Evolutionary conservation across 2,113 vertebrate genomes (phyloP).

Genomic region (Chaetodon trifascialis): DNA sequence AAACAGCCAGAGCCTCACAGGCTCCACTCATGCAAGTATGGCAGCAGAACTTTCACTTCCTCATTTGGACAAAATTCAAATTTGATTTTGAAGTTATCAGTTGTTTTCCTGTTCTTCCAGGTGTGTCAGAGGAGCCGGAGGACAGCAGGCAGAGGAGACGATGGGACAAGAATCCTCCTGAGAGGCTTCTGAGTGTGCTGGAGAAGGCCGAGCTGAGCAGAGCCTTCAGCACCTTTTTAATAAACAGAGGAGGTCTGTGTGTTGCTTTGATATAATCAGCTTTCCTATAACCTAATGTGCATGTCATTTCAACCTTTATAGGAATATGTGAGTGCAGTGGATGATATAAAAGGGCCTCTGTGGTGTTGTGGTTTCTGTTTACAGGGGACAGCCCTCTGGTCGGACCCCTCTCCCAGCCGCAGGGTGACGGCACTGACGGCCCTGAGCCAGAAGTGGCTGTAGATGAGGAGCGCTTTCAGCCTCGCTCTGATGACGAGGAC

Average conservation of each 20-base stretch:
- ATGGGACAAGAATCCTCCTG: slow-evolving; percentile 88
- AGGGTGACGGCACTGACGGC: slow-evolving; percentile 87
- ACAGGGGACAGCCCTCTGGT: slow-evolving; percentile 80
- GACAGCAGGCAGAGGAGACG: slow-evolving; percentile 79
- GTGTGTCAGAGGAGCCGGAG: slow-evolving; percentile 75
- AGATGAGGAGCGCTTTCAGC: slow-evolving; percentile 86
- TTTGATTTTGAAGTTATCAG: background rate
- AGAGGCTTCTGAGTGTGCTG: slow-evolving; percentile 87
- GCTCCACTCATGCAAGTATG: slow-evolving; percentile 18
- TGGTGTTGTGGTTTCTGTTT: slow-evolving; percentile 7
- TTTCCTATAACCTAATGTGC: background rate
- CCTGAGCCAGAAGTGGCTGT: slow-evolving; percentile 62
- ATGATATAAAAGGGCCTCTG: background rate
- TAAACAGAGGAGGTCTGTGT: slow-evolving; percentile 86
- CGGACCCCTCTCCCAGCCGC: slow-evolving; percentile 83
- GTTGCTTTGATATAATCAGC: background rate
- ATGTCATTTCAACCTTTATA: background rate
- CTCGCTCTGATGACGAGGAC: slow-evolving; percentile 92
- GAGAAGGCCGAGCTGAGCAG: slow-evolving; percentile 86
- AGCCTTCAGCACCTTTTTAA: slow-evolving; percentile 91
- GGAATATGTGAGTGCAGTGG: background rate
- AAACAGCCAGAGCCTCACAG: slow-evolving; percentile 41
- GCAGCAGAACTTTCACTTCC: background rate
- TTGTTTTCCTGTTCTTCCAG: slow-evolving; percentile 3
- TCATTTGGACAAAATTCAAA: background rate